Base-by-base conservation (phyloP, 2,797 vertebrate genomes). In the Crenichthys baileyi region DNA sequence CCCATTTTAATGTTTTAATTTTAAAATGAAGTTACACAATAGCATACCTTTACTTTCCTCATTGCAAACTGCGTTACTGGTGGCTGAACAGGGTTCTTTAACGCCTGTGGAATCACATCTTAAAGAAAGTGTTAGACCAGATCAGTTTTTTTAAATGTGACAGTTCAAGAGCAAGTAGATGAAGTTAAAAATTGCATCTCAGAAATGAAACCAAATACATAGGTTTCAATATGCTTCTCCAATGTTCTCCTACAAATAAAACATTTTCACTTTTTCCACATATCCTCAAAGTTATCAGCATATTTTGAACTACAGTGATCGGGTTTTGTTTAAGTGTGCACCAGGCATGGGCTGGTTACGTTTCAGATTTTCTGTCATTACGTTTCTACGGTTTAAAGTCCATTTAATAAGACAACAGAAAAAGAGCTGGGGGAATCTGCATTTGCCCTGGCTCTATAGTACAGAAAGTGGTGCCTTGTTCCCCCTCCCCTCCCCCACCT, bases 21-120 rank as follows among this genome's bases (percentile, higher is more conserved):
- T 70, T 76, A 6, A 20, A 80, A 24, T 22, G 15, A 77, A 31
- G 1, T 3, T 60, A 4, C 48, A 55, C 13, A 4, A 15, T 51
- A 73, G 1, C 71, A 16, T 79, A 93, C 93, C 73, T 70, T 60
- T 0, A 9, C 0, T 9, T 78, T 44, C 1, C 0, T 24, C 79
- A 3, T 79, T 68, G 85, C 95, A 95, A 79, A 94, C 75, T 20
- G 93, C 87, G 81, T 96, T 6, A 16, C 0, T 91, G 11, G 36
- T 82, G 39, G 0, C 0, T 3, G 51, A 84, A 65, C 95, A 95
- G 16, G 1, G 0, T 5, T 11, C 24, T 76, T 90, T 81, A 18
- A 89, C 1, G 0, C 83, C 80, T 0, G 76, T 65, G 11, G 1
- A 0, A 1, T 2, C 79, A 86, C 95, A 96, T 13, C 95, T 96